Conservation (phyloP, 2,888 invertebrate genomes). For the Cremastinae sp. region DNA sequence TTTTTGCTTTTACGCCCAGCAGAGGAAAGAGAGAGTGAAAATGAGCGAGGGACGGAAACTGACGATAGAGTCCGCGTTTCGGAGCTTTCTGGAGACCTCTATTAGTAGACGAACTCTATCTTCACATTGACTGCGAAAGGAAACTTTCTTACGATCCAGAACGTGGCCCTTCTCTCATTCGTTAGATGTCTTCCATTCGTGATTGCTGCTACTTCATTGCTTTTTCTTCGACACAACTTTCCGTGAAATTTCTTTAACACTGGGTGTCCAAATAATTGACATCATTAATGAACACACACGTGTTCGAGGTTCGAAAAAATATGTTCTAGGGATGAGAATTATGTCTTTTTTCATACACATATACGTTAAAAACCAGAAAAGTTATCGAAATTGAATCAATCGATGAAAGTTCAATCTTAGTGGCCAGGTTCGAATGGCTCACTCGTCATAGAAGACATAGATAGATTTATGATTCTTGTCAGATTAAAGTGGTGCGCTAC, state of each 20-base stretch:
- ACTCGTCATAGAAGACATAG: too few relatives aligned
- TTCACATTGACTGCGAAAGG: slow-evolving; percentile 37
- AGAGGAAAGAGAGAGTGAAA: slow-evolving; percentile 28
- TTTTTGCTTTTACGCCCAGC: slow-evolving; percentile 37
- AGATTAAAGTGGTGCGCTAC: too few relatives aligned
- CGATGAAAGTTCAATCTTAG: too few relatives aligned
- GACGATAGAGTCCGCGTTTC: slow-evolving; percentile 22
- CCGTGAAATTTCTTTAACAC: slow-evolving; percentile 24
- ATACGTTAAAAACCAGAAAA: too few relatives aligned
- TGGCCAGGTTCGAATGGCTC: too few relatives aligned
- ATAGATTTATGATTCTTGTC: too few relatives aligned
- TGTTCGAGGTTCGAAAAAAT: neutral
- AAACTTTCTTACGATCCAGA: slow-evolving; percentile 63
- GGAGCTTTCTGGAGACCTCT: slow-evolving; percentile 33
- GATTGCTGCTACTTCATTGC: slow-evolving; percentile 62
- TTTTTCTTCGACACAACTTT: slow-evolving; percentile 42
- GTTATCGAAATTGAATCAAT: too few relatives aligned
- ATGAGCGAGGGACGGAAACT: neutral
- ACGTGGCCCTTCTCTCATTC: slow-evolving; percentile 52
- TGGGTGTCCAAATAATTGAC: slow-evolving; percentile 39
- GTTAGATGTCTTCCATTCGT: slow-evolving; percentile 59
- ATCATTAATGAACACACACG: slow-evolving; percentile 28
- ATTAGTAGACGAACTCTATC: slow-evolving; percentile 21
- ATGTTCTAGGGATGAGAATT: too few relatives aligned
- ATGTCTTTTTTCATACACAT: too few relatives aligned